Base-by-base conservation (phyloP, 2,888 invertebrate species). In the Pseudococcus jackbeardsleyi region DNA sequence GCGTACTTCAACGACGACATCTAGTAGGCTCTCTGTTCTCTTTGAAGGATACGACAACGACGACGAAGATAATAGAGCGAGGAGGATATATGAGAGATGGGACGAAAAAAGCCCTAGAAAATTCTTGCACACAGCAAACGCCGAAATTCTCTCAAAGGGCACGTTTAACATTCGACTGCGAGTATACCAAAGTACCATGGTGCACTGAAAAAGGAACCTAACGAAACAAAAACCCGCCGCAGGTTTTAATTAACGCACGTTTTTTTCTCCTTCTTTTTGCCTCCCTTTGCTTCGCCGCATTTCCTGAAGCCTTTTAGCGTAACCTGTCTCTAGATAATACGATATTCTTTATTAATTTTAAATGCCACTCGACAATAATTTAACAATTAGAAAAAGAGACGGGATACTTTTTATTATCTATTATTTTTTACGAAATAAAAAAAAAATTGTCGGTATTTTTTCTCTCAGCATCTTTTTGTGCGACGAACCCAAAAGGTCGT, bases 311-410 rank as follows among this genome's bases (percentile, higher is more conserved):
- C 22, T 72, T 72, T 72, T 33, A 33, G 15, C 12, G 33, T 72
- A 72, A 72, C 68, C 68, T 33, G 26, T 72, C 68, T 72, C 68
- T 33, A 33, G 68, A 72, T 72, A 72, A 72, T 72, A 72, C 68
- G 26, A 5, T 12, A 33, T 72, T 72, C 68, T 72, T 72, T 72
- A 72, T 72, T 72, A 72, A 72, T 72, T 72, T 33, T 72, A 72
- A 72, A 72, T 33, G 68, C 68, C 68, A 72, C 68, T 72, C 68
- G 68, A 72, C 68, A 72, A 72, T 72, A 72, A 72, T 72, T 72
- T 72, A 72, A 72, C 68, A 72, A 72, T 72, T 72, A 72, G 22
- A n/a, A 72, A 72, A 15, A 33, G 59, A 59, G 6, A 19, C 59
- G 59, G 19, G 59, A 19, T 19, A 19, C 19, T 59, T 59, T 59